Percentiles rank a stretch among this genome's conserved stretches.
These are phyloP conservation scores for Odontamblyopus rebecca DNA, from an alignment of 2,797 vertebrate species.

Conservation along the genomic window DNA sequence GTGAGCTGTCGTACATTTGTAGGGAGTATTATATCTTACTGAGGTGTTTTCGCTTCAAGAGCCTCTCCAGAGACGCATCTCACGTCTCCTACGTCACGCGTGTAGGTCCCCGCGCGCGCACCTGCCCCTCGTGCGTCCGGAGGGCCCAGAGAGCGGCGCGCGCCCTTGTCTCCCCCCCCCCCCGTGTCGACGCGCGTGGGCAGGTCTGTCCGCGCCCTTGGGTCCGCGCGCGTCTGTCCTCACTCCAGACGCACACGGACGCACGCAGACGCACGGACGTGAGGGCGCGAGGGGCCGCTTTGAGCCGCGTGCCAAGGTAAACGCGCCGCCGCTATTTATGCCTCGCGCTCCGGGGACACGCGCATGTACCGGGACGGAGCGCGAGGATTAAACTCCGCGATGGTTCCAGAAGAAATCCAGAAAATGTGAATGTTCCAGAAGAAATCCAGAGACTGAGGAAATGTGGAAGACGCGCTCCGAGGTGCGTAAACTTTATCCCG, in stretches of 20 bases:
- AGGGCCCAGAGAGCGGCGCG: conserved; percentile 61
- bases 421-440: no score
- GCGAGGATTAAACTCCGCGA: neutral
- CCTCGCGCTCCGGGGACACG: conserved; percentile 63
- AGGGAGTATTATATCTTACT: no score
- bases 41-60: no score
- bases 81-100: neutral
- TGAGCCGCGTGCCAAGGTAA: conserved; percentile 83
- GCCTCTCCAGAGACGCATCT: neutral
- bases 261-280: neutral
- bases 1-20: no score
- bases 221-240: conserved; percentile 78
- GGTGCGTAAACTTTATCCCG: neutral
- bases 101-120: conserved; percentile 12
- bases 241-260: neutral
- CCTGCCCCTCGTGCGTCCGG: conserved; percentile 33
- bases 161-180: conserved; percentile 43
- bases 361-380: conserved; percentile 48
- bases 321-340: conserved; percentile 81
- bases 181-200: conserved; percentile 62
- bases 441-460: neutral
- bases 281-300: conserved; percentile 56
- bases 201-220: conserved; percentile 40
- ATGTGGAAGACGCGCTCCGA: neutral
- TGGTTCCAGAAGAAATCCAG: neutral